phyloP scores from a whole-genome alignment of 92 coral and sea anemone species.

The Nematostella vectensis region DNA sequence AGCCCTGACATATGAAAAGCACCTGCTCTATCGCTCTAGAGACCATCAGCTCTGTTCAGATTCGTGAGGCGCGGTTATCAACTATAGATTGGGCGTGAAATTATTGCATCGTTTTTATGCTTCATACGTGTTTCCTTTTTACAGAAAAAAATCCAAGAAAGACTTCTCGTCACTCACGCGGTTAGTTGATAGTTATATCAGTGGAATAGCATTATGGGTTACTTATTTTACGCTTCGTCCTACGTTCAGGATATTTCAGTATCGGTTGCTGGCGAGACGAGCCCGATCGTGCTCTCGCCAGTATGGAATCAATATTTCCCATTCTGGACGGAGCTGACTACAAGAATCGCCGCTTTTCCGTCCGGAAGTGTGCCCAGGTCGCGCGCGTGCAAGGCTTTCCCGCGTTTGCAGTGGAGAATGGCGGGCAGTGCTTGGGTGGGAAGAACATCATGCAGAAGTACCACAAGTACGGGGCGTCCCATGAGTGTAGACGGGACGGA shows the following conservation, averaged over 20 bases:
- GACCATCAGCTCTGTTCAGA: no score
- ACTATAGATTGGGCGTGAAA: no score
- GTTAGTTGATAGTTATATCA: no score
- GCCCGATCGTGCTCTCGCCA: slow-evolving; percentile 75
- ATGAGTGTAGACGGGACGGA: slow-evolving; percentile 74
- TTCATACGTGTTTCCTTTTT: no score
- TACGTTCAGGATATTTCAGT: slow-evolving; percentile 72
- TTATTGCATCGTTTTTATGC: no score
- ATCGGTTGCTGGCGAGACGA: slow-evolving; percentile 99
- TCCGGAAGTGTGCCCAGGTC: slow-evolving; percentile 75
- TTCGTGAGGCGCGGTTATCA: no score
- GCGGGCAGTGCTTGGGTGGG: slow-evolving; percentile 94
- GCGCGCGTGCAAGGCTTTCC: slow-evolving; percentile 83
- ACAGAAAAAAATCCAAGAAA: no score
- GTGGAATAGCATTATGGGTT: no score
- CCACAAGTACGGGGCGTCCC: slow-evolving; percentile 84
- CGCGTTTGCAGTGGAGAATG: slow-evolving; percentile 88
- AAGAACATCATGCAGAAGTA: slow-evolving; percentile 62
- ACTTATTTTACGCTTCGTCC: no score
- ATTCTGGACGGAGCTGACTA: slow-evolving; percentile 77
- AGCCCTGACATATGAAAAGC: no score
- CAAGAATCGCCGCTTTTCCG: slow-evolving; percentile 57
- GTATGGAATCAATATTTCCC: slow-evolving; percentile 84
- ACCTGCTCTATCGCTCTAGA: no score
- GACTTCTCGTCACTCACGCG: no score